Evolutionary conservation across 2,888 invertebrate species (phyloP), one percentile per base, ranked within the genome.

Genomic region (Aproaerema taeniolella): DNA sequence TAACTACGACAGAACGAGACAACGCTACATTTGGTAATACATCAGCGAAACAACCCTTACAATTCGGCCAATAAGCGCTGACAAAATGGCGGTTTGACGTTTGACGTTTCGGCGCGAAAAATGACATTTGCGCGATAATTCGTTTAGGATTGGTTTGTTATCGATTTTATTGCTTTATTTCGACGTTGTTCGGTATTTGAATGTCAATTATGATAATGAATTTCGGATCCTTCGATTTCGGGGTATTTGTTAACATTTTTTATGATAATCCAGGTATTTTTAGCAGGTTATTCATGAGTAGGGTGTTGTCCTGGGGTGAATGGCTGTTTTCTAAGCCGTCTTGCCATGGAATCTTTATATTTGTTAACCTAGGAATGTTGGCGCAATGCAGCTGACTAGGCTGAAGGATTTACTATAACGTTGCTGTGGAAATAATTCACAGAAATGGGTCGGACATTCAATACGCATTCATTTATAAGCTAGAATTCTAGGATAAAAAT

Each of bases 41-140:
- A 46, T 45, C 58, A 50, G 45, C 41, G 45, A 58, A 71, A 72
- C 76, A 70, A 71, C 78, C 80, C 80, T 52, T 46, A 46, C 31
- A 12, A 38, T 43, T 39, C 54, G 53, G 66, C 85, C 82, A 85
- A 83, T 83, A 60, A 62, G 58, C 46, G 48, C 28, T 24, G 32
- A 24, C 68, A 76, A 78, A 53, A 82, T 83, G 79, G 80, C 71
- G 47, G 68, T 52, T 45, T 81, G 81, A 79, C 79, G 67, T 81
- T 80, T 83, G 74, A 75, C 73, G 74, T 83, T 83, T 80, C 67
- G 71, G 81, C 82, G 83, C 74, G 71, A 81, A 83, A 80, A 73
- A 45, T 83, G 82, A 81, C 82, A 67, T 77, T 69, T 72, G 65
- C 52, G 65, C 60, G 66, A 46, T 69, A 71, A 67, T 70, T 45